A percentile compares a stretch with the other conserved stretches of the same genome.
Evolutionary conservation across 2,888 invertebrate genomes (phyloP).

Genomic region (Cordilura impudica): DNA sequence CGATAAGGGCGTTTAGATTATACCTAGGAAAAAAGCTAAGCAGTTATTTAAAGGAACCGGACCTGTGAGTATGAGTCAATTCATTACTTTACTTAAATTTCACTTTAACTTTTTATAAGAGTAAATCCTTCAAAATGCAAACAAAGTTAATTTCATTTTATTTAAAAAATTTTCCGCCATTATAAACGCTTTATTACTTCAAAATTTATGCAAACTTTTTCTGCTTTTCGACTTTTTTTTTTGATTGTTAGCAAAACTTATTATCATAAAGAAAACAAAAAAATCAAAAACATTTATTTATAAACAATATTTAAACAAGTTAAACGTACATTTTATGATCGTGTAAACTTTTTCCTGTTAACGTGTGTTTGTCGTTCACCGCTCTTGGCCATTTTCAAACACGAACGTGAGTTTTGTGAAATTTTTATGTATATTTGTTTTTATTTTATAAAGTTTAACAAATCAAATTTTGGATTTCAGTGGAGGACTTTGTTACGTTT

Average conservation of each 20-base stretch:
- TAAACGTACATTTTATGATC: slow-evolving; percentile 73
- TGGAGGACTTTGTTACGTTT: slow-evolving; percentile 8
- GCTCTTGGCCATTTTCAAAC: slow-evolving; percentile 54
- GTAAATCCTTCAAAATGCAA: background rate
- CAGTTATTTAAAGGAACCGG: too few relatives aligned
- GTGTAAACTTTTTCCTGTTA: slow-evolving; percentile 55
- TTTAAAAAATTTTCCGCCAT: slow-evolving; percentile 42
- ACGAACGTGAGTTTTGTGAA: slow-evolving; percentile 60
- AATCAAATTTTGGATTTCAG: slow-evolving; percentile 43
- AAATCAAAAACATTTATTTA: slow-evolving; percentile 28
- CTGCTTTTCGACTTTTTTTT: slow-evolving; percentile 68
- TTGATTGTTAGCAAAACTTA: slow-evolving; percentile 68
- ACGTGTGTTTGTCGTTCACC: slow-evolving; percentile 30
- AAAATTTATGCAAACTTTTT: slow-evolving; percentile 65
- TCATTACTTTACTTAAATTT: too few relatives aligned
- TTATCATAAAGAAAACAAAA: slow-evolving; percentile 60
- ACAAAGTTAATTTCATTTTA: background rate
- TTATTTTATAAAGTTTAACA: slow-evolving; percentile 6
- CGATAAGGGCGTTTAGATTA: slow-evolving; percentile 1
- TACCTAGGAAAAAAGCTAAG: background rate
- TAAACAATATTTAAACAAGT: slow-evolving; percentile 71
- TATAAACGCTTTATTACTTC: slow-evolving; percentile 35
- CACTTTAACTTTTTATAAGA: too few relatives aligned
- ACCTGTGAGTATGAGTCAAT: too few relatives aligned
- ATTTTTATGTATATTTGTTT: slow-evolving; percentile 34